Percentiles rank a stretch among this genome's conserved stretches.
phyloP scores from a whole-genome alignment of 2,888 invertebrate species.

The Prosapia bicincta region DNA sequence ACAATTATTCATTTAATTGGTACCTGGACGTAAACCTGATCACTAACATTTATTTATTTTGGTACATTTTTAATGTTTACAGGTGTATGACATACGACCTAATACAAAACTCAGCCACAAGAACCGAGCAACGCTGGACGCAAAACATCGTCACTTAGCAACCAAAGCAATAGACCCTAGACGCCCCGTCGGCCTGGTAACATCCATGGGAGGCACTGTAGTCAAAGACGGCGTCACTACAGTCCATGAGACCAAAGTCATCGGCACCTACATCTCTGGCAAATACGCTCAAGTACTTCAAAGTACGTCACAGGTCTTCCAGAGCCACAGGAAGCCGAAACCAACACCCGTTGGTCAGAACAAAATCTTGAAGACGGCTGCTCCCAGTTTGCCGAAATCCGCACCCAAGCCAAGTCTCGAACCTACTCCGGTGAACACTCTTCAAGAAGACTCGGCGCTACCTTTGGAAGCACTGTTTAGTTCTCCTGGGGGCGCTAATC shows the following conservation, averaged over 20 bases:
- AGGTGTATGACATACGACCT: slow-evolving; percentile 60
- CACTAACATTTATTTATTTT: slow-evolving; percentile 6
- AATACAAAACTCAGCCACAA: slow-evolving; percentile 43
- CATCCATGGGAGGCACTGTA: slow-evolving; percentile 78
- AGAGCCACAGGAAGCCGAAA: slow-evolving; percentile 52
- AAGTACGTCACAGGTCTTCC: slow-evolving; percentile 68
- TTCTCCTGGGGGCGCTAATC: slow-evolving; percentile 41
- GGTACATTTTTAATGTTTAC: slow-evolving; percentile 31
- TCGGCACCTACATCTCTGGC: slow-evolving; percentile 81
- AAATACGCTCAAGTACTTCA: slow-evolving; percentile 83
- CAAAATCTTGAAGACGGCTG: slow-evolving; percentile 73
- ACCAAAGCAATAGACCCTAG: slow-evolving; percentile 40
- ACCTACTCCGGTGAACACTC: slow-evolving; percentile 57
- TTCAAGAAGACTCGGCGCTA: slow-evolving; percentile 55
- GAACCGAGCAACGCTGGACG: background rate
- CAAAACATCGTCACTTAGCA: slow-evolving; percentile 7
- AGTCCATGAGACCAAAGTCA: slow-evolving; percentile 84
- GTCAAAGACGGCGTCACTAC: slow-evolving; percentile 80
- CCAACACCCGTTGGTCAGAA: slow-evolving; percentile 64
- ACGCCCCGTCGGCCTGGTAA: slow-evolving; percentile 64
- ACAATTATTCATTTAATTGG: no score
- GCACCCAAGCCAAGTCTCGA: slow-evolving; percentile 57
- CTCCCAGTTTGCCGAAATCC: slow-evolving; percentile 55
- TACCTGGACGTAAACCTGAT: background rate
- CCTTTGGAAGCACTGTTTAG: slow-evolving; percentile 56